Percentiles rank a stretch among this genome's conserved stretches.
Conservation (phyloP, 1,140 invertebrate species). For the Orius insidiosus region DNA sequence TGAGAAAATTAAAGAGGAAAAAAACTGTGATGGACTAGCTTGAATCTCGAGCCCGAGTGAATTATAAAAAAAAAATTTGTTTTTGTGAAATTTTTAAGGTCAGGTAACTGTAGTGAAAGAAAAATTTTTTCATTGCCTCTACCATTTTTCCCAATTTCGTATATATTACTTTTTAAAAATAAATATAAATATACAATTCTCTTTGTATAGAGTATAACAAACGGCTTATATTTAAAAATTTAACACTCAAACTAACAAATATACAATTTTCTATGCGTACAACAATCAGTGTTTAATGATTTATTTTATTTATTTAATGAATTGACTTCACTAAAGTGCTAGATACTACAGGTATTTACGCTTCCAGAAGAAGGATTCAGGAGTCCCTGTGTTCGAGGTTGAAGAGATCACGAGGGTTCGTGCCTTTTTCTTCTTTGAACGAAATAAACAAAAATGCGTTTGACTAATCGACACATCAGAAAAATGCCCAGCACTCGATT, state of each 20-base stretch:
- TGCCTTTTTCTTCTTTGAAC: no score
- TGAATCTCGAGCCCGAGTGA: conserved; percentile 2
- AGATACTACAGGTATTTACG: not conserved
- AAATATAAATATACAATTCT: conserved; percentile 3
- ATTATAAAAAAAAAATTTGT: conserved; percentile 1
- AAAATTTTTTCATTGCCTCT: conserved; percentile 3
- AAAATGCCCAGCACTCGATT: conserved; percentile 91
- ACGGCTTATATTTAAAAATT: conserved; percentile 5
- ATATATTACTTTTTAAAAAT: conserved; percentile 5
- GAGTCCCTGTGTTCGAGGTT: no score
- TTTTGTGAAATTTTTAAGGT: conserved; percentile 1
- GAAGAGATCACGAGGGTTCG: no score
- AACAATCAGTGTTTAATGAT: conserved; percentile 11
- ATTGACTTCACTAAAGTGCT: conserved; percentile 11
- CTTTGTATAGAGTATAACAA: conserved; percentile 3
- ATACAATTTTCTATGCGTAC: conserved; percentile 15
- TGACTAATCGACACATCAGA: conserved; percentile 33
- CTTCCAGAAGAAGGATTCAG: conserved; percentile 1
- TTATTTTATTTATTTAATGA: conserved; percentile 4
- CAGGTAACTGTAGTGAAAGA: conserved; percentile 10
- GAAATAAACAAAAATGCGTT: no score
- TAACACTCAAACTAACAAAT: conserved; percentile 14
- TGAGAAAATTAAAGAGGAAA: conserved; percentile 3
- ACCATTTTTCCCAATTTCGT: not conserved
- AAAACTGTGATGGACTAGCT: conserved; percentile 8